Evolutionary conservation across 2,888 invertebrate species (phyloP).

Genomic region (Limnephilus auricula): DNA sequence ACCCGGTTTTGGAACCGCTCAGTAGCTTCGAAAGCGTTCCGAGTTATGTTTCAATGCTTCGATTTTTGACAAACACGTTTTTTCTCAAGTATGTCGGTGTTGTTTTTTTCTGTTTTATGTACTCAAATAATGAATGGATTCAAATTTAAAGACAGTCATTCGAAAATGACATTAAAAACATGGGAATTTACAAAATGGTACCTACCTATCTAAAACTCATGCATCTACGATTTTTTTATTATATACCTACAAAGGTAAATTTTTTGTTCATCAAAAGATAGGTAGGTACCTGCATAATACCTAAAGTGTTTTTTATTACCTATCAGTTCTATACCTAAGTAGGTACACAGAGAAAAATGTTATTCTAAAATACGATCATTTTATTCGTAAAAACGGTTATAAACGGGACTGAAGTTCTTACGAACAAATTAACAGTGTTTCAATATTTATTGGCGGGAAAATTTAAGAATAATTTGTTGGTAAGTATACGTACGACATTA

Average conservation of each 20-base stretch:
- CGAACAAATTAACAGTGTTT: too few species aligned
- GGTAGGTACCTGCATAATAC: too few species aligned
- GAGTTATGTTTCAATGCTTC: neutral
- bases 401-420: too few species aligned
- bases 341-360: too few species aligned
- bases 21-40: constrained; percentile 41
- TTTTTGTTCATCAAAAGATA: neutral
- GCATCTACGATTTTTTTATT: neutral
- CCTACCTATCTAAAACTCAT: neutral
- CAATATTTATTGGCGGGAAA: too few species aligned
- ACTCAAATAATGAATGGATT: neutral
- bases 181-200: neutral
- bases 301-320: too few species aligned
- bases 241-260: neutral
- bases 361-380: too few species aligned
- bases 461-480: too few species aligned
- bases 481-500: too few species aligned
- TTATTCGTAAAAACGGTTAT: too few species aligned
- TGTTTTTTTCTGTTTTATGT: neutral
- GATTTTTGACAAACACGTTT: constrained; percentile 15
- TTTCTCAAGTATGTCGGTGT: neutral
- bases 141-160: neutral
- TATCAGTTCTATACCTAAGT: too few species aligned
- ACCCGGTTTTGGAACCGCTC: constrained; percentile 47
- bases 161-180: neutral